Conservation (phyloP, 2,888 invertebrate genomes). For the Eustalomyia histrio region DNA sequence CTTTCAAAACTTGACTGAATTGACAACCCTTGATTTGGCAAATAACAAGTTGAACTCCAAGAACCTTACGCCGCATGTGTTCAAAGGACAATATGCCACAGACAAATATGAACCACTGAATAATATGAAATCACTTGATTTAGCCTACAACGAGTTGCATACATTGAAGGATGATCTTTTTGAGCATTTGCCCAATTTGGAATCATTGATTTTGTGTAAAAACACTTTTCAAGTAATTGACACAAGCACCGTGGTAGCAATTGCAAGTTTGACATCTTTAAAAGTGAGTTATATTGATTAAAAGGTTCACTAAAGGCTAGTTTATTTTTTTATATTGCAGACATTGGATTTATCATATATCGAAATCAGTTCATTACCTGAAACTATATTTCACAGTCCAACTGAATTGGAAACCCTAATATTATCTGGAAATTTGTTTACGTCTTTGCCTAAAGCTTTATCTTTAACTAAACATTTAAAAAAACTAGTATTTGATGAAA, state of each 20-base stretch:
- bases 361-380: slow-evolving; percentile 83
- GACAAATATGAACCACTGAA: slow-evolving; percentile 71
- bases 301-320: background rate
- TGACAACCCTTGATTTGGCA: slow-evolving; percentile 85
- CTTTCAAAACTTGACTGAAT: slow-evolving; percentile 83
- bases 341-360: slow-evolving; percentile 86
- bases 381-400: slow-evolving; percentile 85
- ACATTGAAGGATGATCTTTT: slow-evolving; percentile 87
- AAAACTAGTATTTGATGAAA: slow-evolving; percentile 84
- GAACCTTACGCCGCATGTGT: slow-evolving; percentile 83
- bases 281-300: slow-evolving; percentile 80
- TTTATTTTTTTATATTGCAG: slow-evolving; percentile 75
- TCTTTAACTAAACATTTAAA: slow-evolving; percentile 82
- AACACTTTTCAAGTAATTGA: slow-evolving; percentile 87
- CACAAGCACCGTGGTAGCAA: slow-evolving; percentile 83
- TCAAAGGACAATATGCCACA: slow-evolving; percentile 81
- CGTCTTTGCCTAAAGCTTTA: slow-evolving; percentile 82
- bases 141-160: slow-evolving; percentile 87
- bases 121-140: slow-evolving; percentile 76
- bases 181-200: slow-evolving; percentile 85
- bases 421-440: slow-evolving; percentile 84
- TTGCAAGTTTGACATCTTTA: slow-evolving; percentile 83
- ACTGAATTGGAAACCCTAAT: slow-evolving; percentile 84
- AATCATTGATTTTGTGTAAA: slow-evolving; percentile 85
- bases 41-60: slow-evolving; percentile 84